Evolutionary conservation across 2,797 vertebrate genomes (phyloP), one percentile per base, ranked within the genome.

Genomic region (Poecilia velifera): DNA sequence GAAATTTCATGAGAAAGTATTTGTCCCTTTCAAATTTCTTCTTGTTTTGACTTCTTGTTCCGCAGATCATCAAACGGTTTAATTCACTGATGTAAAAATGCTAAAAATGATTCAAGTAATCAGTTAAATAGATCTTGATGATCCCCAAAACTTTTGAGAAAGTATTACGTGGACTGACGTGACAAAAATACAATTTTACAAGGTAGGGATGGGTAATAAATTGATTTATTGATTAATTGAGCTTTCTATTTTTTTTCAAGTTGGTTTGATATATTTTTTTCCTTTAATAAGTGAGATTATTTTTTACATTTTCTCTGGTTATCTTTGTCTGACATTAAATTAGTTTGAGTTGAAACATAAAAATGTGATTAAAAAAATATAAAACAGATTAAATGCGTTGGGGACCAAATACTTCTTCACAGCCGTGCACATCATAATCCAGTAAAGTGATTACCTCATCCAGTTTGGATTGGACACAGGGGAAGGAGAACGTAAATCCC

Each of bases 401-500:
- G 4, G 9, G 18, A 22, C 10, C 22, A 70, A n/a, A 13, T 41
- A 45, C 12, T 25, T n/a, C 4, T 13, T 43, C 22, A 25, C 39
- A 70, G 2, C 10, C 22, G 28, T 3, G 22, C 20, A 57, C 4
- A 25, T 0, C 39, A 66, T 1, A n/a, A 4, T 41, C 28, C 8
- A 49, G 18, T 0, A 20, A 28, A 0, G 45, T 18, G 74, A 94
- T 96, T 95, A 99, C 98, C 97, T 99, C 98, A 7, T 99, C 97
- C 82, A 99, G 95, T 91, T 97, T 98, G 86, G 93, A 94, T 7
- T 99, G 98, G 74, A 92, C 92, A 45, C 98, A 99, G 0, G 98
- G 98, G 89, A 99, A 99, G 62, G 98, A 99, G 94, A 99, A 99
- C 0, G 98, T 99, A 86, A 99, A 97, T 62, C 98, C 98, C 0